Evolutionary conservation across 2,797 vertebrate genomes (phyloP), one percentile per base, ranked within the genome.

Genomic region (Esox lucius): DNA sequence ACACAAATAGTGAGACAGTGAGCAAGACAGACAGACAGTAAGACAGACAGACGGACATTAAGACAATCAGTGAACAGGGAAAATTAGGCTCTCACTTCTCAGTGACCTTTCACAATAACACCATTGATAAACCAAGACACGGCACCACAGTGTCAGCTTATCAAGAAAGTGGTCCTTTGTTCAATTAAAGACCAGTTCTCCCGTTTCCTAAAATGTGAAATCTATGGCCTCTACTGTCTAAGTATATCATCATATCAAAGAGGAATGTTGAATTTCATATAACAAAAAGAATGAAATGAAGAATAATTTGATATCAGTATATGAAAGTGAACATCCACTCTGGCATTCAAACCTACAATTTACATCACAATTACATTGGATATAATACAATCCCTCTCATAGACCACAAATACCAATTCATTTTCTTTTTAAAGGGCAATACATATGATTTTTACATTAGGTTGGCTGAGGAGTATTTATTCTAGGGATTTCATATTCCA

Each of bases 81-180:
- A 89, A 88, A 89, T 84, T 78, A 88, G 87, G 91, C 85, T 87
- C 89, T 90, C 80, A 80, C 87, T 86, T 91, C 85, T 88, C 87
- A 84, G 83, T 87, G 84, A 89, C 83, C 84, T 83, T 79, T 72
- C 84, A 92, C 91, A 94, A 93, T 90, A 91, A 88, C 77, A 77
- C 80, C 88, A 91, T 90, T 93, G 87, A 92, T 87, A 81, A 85
- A 89, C 91, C 87, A 89, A 84, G 85, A 85, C 81, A 71, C 78
- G 65, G 85, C 89, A 84, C 85, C 84, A 88, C 76, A 89, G 84
- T 72, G 79, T 77, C 79, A 72, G 84, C 66, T 85, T 73, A 80
- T 82, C 80, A 83, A 87, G 26, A 89, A 88, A 88, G 84, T 85
- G 74, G 64, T 85, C 83, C 80, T 62, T 75, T 79, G 74, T 69